These are phyloP conservation scores for Gavialis gangeticus DNA, from an alignment of 2,113 vertebrate species.

Conservation along the genomic window DNA sequence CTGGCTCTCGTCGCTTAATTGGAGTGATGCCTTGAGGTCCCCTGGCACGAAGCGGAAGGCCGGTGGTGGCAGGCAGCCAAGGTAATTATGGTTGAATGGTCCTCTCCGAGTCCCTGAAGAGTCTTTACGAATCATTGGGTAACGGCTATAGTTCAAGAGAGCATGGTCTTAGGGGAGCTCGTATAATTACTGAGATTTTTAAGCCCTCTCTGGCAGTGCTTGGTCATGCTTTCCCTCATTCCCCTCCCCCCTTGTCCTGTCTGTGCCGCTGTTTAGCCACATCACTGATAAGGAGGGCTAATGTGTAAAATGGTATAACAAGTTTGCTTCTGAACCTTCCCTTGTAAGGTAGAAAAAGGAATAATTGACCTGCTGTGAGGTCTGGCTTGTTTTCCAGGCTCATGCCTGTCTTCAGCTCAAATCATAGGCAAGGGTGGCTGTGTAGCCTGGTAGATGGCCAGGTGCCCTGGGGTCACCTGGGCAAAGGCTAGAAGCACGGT, in stretches of 20 bases:
- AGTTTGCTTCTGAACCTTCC: not conserved
- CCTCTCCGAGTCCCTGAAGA: not conserved
- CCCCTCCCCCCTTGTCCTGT: accelerated
- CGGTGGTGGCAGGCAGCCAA: slow-evolving; percentile 55
- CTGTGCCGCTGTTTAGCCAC: not conserved
- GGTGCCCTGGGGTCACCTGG: not conserved
- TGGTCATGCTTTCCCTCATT: not conserved
- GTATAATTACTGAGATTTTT: not conserved
- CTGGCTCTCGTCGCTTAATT: not conserved
- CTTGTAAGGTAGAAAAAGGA: too few relatives aligned
- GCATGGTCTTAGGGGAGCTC: slow-evolving; percentile 5
- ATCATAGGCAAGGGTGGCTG: not conserved
- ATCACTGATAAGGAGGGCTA: too few relatives aligned
- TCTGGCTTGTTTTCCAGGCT: not conserved
- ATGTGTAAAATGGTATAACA: not conserved
- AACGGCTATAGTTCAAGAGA: slow-evolving; percentile 44
- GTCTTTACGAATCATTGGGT: slow-evolving; percentile 32
- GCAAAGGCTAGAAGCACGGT: not conserved
- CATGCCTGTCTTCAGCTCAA: not conserved
- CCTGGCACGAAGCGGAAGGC: slow-evolving; percentile 27
- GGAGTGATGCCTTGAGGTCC: not conserved
- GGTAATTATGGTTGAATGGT: slow-evolving; percentile 6
- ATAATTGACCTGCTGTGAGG: not conserved
- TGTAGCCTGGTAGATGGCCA: too few relatives aligned
- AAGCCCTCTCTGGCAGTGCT: not conserved